These are phyloP conservation scores for Aplocera efformata DNA, from an alignment of 2,888 invertebrate genomes.

Conservation along the genomic window DNA sequence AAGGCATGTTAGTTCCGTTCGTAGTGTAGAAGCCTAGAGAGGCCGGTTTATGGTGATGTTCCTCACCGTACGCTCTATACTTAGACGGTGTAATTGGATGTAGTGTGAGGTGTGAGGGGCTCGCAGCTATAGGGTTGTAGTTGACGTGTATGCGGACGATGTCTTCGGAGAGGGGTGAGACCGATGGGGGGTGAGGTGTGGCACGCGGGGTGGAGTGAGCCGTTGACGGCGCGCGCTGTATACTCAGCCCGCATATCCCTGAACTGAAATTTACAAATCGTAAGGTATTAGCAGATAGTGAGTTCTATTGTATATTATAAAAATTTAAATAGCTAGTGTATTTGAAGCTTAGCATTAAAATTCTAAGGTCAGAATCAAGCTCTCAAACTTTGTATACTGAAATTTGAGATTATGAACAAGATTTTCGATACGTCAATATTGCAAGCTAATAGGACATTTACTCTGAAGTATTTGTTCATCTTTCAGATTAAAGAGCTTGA, in stretches of 20 bases:
- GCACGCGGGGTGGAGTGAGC: slow-evolving; percentile 83
- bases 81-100: slow-evolving; percentile 71
- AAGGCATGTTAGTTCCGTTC: slow-evolving; percentile 75
- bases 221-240: slow-evolving; percentile 76
- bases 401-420: too few relatives aligned
- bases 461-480: too few relatives aligned
- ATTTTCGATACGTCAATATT: too few relatives aligned
- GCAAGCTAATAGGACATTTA: too few relatives aligned
- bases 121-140: slow-evolving; percentile 80
- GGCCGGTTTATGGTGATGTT: slow-evolving; percentile 65
- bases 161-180: slow-evolving; percentile 82
- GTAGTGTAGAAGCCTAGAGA: slow-evolving; percentile 73
- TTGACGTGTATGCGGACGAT: slow-evolving; percentile 90
- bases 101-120: slow-evolving; percentile 74
- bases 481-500: too few relatives aligned
- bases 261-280: slow-evolving; percentile 52
- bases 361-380: too few relatives aligned
- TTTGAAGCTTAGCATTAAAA: too few relatives aligned
- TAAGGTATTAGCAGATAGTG: neutral
- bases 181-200: slow-evolving; percentile 82
- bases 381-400: too few relatives aligned
- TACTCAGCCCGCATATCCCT: slow-evolving; percentile 73
- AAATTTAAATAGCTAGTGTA: too few relatives aligned
- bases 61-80: slow-evolving; percentile 56
- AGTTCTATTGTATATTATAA: too few relatives aligned